phyloP scores from a whole-genome alignment of 1,140 invertebrate genomes.

The Gerris buenoi region DNA sequence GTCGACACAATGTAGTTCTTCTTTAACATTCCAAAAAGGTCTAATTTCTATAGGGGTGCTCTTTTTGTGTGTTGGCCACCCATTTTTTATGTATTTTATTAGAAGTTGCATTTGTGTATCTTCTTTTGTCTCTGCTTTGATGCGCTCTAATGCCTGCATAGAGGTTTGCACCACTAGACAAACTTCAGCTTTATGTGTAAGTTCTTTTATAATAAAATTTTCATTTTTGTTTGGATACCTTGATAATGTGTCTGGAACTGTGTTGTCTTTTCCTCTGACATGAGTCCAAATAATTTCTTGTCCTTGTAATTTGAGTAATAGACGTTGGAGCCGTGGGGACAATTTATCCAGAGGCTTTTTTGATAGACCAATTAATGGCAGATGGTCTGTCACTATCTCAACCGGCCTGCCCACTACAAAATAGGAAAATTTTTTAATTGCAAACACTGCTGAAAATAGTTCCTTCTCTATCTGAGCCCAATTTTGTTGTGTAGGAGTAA shows the following conservation, averaged over 20 bases:
- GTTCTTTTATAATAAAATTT: background rate
- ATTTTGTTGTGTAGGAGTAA: background rate
- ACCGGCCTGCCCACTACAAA: background rate
- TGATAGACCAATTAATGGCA: background rate
- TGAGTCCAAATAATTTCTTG: background rate
- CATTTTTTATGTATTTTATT: background rate
- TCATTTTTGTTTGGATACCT: background rate
- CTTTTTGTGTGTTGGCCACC: background rate
- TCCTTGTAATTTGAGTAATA: background rate
- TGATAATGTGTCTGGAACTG: background rate
- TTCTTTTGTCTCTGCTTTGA: background rate
- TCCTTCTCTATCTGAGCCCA: background rate
- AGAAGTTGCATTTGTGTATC: background rate
- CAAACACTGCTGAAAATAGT: background rate
- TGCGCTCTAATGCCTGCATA: background rate
- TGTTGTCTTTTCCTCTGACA: background rate
- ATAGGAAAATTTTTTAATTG: background rate
- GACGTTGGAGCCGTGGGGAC: background rate
- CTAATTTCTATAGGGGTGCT: background rate
- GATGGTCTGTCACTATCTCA: background rate
- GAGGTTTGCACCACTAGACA: background rate
- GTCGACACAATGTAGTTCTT: background rate
- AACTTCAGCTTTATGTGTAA: background rate
- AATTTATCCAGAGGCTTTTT: background rate
- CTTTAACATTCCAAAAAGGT: background rate